phyloP scores from a whole-genome alignment of 2,888 invertebrate genomes.

The Amphiduros pacificus region DNA sequence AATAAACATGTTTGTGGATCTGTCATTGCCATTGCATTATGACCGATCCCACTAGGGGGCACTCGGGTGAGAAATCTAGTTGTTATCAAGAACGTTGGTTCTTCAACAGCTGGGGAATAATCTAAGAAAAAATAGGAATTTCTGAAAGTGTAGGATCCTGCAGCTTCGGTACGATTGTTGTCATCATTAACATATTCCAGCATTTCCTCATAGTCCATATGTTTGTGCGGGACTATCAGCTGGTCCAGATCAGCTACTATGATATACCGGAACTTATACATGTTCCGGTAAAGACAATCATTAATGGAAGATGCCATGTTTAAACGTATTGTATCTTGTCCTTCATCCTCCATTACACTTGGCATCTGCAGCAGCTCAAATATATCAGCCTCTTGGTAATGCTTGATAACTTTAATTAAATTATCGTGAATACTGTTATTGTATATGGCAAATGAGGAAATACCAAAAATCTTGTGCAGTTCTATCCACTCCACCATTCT shows the following conservation, averaged over 20 bases:
- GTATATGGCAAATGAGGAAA: not conserved
- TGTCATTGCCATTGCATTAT: not conserved
- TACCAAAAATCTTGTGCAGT: not conserved
- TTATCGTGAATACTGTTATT: not conserved
- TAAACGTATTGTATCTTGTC: not conserved
- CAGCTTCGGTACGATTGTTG: not conserved
- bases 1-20: not conserved
- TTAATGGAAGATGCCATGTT: not conserved
- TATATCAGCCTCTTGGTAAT: not conserved
- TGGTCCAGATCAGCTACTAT: not conserved
- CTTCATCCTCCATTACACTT: not conserved
- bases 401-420: not conserved
- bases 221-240: not conserved
- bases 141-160: not conserved
- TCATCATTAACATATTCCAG: not conserved
- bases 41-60: not conserved
- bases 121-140: not conserved
- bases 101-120: not conserved
- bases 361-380: not conserved
- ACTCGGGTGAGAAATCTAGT: not conserved
- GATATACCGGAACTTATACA: not conserved
- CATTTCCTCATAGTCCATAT: not conserved
- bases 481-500: not conserved
- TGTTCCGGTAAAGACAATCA: slow-evolving; percentile 1
- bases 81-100: not conserved